Evolutionary conservation across 1,140 invertebrate genomes (phyloP).

Genomic region (Maconellicoccus hirsutus): DNA sequence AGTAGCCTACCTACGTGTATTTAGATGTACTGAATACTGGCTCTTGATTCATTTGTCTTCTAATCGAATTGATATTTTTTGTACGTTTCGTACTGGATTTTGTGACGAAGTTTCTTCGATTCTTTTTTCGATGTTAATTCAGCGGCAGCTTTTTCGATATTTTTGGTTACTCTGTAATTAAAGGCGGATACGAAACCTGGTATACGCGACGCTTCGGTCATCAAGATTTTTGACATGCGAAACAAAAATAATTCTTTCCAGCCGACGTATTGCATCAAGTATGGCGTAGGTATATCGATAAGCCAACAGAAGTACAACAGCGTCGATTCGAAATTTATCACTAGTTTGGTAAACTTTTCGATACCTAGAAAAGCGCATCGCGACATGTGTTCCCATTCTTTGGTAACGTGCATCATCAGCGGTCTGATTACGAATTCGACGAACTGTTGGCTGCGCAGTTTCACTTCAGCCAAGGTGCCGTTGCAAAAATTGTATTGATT

Average conservation of each 20-base stretch:
- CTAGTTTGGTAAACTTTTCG: slow-evolving; percentile 32
- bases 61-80: too few species aligned
- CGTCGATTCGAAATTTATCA: slow-evolving; percentile 31
- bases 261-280: slow-evolving; percentile 32
- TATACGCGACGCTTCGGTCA: slow-evolving; percentile 25
- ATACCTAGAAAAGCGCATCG: slow-evolving; percentile 35
- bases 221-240: slow-evolving; percentile 27
- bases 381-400: slow-evolving; percentile 39
- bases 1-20: too few species aligned
- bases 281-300: slow-evolving; percentile 32
- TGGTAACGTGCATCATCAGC: slow-evolving; percentile 33
- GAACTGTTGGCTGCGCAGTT: slow-evolving; percentile 35
- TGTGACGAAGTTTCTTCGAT: too few species aligned
- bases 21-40: too few species aligned
- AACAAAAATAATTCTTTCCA: slow-evolving; percentile 30
- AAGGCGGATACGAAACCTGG: slow-evolving; percentile 25
- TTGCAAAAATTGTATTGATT: slow-evolving; percentile 54
- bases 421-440: slow-evolving; percentile 35
- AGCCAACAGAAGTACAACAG: slow-evolving; percentile 34
- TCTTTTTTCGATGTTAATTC: slow-evolving; percentile 11
- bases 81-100: too few species aligned
- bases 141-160: slow-evolving; percentile 27
- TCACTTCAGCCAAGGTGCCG: slow-evolving; percentile 36
- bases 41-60: too few species aligned
- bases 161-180: slow-evolving; percentile 26